Percentiles rank a stretch among this genome's conserved stretches.
phyloP scores from a whole-genome alignment of 37 sponge, comb jelly and placozoan species.

The Lycopodina hypogea region DNA sequence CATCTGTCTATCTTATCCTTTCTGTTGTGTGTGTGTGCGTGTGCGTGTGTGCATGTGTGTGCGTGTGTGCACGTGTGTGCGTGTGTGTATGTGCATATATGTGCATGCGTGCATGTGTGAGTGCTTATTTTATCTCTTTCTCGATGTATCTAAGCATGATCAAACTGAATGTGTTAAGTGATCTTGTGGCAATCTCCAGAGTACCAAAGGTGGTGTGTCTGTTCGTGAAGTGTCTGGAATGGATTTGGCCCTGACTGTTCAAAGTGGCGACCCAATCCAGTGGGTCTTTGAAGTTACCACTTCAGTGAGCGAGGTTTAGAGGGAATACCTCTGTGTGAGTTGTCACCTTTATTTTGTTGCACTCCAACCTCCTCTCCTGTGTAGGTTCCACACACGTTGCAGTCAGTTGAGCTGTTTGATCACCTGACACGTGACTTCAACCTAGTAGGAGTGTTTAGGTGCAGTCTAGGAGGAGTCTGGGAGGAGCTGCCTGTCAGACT shows the following conservation, averaged over 20 bases:
- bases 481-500: not conserved
- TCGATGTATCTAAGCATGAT: too few relatives aligned
- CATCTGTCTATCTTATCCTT: too few relatives aligned
- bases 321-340: too few relatives aligned
- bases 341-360: too few relatives aligned
- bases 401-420: conserved; percentile 67
- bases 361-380: too few relatives aligned
- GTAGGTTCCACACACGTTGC: conserved; percentile 3
- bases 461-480: not conserved
- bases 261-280: conserved; percentile 3
- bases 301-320: conserved; percentile 15
- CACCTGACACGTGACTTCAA: conserved; percentile 36
- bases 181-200: not conserved
- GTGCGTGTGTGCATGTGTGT: too few relatives aligned
- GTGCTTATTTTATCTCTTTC: too few relatives aligned
- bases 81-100: too few relatives aligned
- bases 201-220: conserved; percentile 28
- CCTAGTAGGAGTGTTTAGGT: conserved; percentile 20
- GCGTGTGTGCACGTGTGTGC: too few relatives aligned
- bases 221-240: conserved; percentile 32
- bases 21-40: too few relatives aligned
- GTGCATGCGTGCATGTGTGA: too few relatives aligned
- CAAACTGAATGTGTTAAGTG: too few relatives aligned
- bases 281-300: conserved; percentile 61
- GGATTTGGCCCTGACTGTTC: conserved; percentile 21